Evolutionary conservation across 2,888 invertebrate genomes (phyloP), one percentile per base, ranked within the genome.

Genomic region (Rugalucina vietnamica): DNA sequence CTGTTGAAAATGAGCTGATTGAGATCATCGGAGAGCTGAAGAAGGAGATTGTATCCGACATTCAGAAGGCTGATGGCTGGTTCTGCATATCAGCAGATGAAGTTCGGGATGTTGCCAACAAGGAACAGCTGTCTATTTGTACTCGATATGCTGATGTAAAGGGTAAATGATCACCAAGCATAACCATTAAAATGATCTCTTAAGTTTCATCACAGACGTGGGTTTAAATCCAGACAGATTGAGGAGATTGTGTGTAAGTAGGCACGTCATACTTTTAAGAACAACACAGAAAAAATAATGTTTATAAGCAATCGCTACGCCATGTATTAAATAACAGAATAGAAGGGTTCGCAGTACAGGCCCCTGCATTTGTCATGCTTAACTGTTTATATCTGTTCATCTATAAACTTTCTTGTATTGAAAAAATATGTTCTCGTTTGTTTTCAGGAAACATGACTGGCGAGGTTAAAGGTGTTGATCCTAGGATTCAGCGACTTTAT

Each of bases 111-210:
- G 70, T 81, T 18, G 50, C 76, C 24, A 85, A 82, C 49, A 24
- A 82, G 21, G 85, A 85, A 54, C 81, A 85, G 73, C 27, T 82
- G 43, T 79, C 82, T 1, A 60, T 82, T 27, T 76, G 76, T 71
- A 18, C 76, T 14, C 43, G 82, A 39, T 85, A 76, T 76, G 69
- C 69, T 18, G 50, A 79, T 76, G 29, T 24, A 37, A 60, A 36
- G 36, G 79, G 86, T 76, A 69, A 27, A 54, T n/a, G 5, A 10
- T 54, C n/a, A 54, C n/a, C n/a, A n/a, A n/a, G n/a, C n/a, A n/a
- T n/a, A n/a, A n/a, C n/a, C n/a, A n/a, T n/a, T n/a, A n/a, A n/a
- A n/a, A n/a, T n/a, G n/a, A n/a, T n/a, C n/a, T n/a, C n/a, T n/a
- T n/a, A n/a, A n/a, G n/a, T n/a, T n/a, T n/a, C n/a, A n/a, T n/a